These are phyloP conservation scores for Uria lomvia DNA, from an alignment of 2,113 vertebrate species.

Conservation along the genomic window DNA sequence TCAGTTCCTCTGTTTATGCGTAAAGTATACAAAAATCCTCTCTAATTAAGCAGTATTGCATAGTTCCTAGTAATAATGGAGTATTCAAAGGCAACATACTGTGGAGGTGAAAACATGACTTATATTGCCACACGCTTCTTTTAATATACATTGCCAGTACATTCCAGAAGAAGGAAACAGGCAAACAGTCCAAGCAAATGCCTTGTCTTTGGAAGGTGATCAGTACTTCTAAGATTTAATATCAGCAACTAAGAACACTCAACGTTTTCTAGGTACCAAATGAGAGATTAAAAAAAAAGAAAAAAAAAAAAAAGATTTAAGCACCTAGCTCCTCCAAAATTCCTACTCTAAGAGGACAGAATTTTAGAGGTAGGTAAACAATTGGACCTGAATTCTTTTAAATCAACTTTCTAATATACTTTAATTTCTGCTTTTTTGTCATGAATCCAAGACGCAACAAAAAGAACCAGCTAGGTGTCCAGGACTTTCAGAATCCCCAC, in stretches of 20 bases:
- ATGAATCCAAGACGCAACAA: background rate
- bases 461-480: background rate
- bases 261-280: background rate
- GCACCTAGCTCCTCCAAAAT: background rate
- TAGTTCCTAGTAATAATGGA: background rate
- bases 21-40: background rate
- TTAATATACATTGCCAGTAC: background rate
- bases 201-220: background rate
- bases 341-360: background rate
- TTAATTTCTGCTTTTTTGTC: background rate
- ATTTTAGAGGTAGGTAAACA: background rate
- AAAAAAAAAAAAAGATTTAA: background rate
- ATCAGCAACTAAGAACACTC: background rate
- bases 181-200: background rate
- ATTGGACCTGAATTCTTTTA: background rate
- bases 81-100: background rate
- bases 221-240: background rate
- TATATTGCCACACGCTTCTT: background rate
- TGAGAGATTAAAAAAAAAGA: background rate
- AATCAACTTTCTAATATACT: background rate
- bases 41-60: background rate
- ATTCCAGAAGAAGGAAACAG: background rate
- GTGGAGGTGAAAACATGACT: rapidly evolving
- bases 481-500: background rate
- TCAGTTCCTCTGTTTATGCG: background rate